Evolutionary conservation across 2,888 invertebrate genomes (phyloP), one percentile per base, ranked within the genome.

Genomic region (Diaperis boleti): DNA sequence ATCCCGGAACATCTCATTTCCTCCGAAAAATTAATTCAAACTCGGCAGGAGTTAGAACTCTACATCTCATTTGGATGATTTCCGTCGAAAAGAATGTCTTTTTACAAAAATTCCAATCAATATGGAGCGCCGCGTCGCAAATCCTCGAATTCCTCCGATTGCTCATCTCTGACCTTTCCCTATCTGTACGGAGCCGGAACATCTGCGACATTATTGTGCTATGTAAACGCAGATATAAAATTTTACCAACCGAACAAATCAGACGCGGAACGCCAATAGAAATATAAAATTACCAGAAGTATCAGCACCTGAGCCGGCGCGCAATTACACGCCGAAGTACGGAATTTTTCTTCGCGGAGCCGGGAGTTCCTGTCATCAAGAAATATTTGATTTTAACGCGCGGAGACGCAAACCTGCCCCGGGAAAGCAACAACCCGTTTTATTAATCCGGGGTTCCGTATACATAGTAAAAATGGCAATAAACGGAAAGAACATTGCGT

Each of bases 361-460:
- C 49, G 41, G 47, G n/a, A n/a, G n/a, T n/a, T 44, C 52, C 59
- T 35, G 59, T 55, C 64, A 61, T 59, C 50, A 56, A 65, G 66
- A 60, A 66, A 68, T 65, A 66, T 68, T 68, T 52, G 62, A 64
- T 64, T 68, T 65, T 61, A 59, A 62, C 63, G 64, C 49, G 13
- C 45, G 47, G 47, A 59, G 57, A 42, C 45, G 63, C 50, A 39
- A 39, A 55, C 52, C 35, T 52, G 42, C 15, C 47, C 20, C 29
- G 31, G 62, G 62, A 65, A 61, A 60, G 62, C 60, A 69, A 68
- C 69, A 71, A 68, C 64, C 68, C 66, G 65, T 68, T 70, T 69
- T 68, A 68, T 69, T 70, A 72, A 72, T 70, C 68, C 65, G 61
- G 35, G 66, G 62, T 66, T 65, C 62, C 66, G 68, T 55, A 66